Base-by-base conservation (phyloP, 2,113 vertebrate genomes). In the Archilochus colubris region DNA sequence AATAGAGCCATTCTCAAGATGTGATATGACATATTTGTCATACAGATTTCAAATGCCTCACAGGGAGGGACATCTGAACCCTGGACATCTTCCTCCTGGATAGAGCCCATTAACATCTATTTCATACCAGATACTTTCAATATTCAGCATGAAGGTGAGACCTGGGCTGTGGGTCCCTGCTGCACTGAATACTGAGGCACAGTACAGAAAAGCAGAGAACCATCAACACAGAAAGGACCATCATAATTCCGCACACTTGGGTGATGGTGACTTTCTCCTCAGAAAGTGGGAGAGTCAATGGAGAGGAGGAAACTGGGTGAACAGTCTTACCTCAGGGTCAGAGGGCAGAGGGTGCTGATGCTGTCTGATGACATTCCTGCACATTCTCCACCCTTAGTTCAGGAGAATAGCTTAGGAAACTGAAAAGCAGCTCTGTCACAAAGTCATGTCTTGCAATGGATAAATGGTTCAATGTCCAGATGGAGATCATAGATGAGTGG, bases 311-410 rank as follows among this genome's bases (percentile, higher is more conserved):
- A 88, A 33, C 21, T 1, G 1, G 4, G 27, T 67, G 64, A 88
- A 30, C 1, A 4, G 33, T 64, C 38, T 92, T 24, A 40, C 21
- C 15, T 6, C 1, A 13, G 2, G 6, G 12, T 8, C 33, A 73
- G 25, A 7, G 31, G n/a, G 14, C 31, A 78, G 51, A 50, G n/a
- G 12, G 12, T 19, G 27, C 25, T 1, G 1, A 53, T 84, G 22
- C 20, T 1, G 0, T 19, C 44, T 33, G 63, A 38, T n/a, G 24
- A 58, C 0, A 0, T 25, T 8, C 44, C 30, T 63, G 55, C 25
- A 81, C 59, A n/a, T 28, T 16, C 55, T 81, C 33, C n/a, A 12
- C 4, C 6, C 13, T 31, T 22, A 48, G 57, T 53, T 24, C 74
- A 58, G 36, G 5, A 64, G 3, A 12, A 40, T 9, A 2, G 10